Base-by-base conservation (phyloP, 2,888 invertebrate genomes). In the Crematogaster levior region DNA sequence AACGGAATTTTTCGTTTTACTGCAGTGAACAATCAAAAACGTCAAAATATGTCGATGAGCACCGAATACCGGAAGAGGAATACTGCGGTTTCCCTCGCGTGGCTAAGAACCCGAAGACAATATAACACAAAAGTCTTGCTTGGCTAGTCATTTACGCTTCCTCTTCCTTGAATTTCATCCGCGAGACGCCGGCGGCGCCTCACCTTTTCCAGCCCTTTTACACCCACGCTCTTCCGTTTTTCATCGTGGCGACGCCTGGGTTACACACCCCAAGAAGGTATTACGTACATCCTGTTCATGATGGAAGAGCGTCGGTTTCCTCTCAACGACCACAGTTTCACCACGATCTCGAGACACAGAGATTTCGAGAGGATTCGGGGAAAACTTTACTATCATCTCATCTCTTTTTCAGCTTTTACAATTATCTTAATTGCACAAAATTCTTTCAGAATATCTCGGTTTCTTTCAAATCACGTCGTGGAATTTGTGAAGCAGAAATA, bases 91-190 rank as follows among this genome's bases (percentile, higher is more conserved):
- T 74, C 37, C 63, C 53, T 24, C 48, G 51, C 56, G 60, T 68
- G 34, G 66, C 65, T 43, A 30, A 75, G 68, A 80, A 70, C 74
- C 70, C 81, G 72, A 85, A 84, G 89, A 89, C 84, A 89, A 88
- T 88, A 84, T 86, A 88, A 88, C 84, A 82, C 65, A 74, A 84
- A 87, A 86, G 86, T 84, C 86, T 83, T 88, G 89, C 80, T 86
- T 88, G 89, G 89, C 86, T 73, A 84, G 89, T 89, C 89, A 86
- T 82, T 89, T 85, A 89, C 86, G 89, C 82, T 89, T 89, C 88
- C 88, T 88, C 58, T 86, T 85, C 81, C 85, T 82, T 81, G 72
- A 84, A 85, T 89, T 89, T 84, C 80, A 88, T 51, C 68, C 75
- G 86, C 61, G 84, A 86, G 84, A 61, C 82, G 81, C 79, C 48